Conservation (phyloP, 2,888 invertebrate genomes). For the Ditula angustiorana region DNA sequence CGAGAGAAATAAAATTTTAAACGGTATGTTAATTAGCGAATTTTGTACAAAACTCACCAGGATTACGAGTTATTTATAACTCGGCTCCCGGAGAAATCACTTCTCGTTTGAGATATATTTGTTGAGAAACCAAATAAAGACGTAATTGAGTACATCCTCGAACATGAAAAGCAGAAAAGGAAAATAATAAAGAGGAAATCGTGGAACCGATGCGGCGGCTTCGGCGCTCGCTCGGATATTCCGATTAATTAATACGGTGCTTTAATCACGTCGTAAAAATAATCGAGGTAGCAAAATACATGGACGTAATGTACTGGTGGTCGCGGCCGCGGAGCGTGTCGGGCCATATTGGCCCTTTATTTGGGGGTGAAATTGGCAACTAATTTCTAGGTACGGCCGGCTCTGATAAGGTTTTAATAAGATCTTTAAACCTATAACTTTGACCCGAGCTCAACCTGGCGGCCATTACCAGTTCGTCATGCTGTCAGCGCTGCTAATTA, state of each 20-base stretch:
- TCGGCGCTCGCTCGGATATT: too few species aligned
- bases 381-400: not conserved
- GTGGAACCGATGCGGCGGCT: not conserved
- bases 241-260: not conserved
- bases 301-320: too few species aligned
- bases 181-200: not conserved
- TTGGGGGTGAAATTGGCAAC: constrained; percentile 2
- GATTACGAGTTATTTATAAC: not conserved
- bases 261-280: constrained; percentile 3
- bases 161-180: not conserved
- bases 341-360: not conserved
- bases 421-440: not conserved
- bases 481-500: constrained; percentile 28
- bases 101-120: not conserved
- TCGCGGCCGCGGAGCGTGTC: too few species aligned
- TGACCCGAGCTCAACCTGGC: not conserved
- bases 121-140: not conserved
- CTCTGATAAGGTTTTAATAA: constrained; percentile 28
- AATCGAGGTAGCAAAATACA: not conserved
- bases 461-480: constrained; percentile 26
- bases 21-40: constrained; percentile 7
- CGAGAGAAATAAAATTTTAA: constrained; percentile 1
- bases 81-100: not conserved
- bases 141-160: not conserved
- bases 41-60: not conserved